Evolutionary conservation across 1,140 invertebrate genomes (phyloP), one percentile per base, ranked within the genome.

Genomic region (Halesus radiatus): DNA sequence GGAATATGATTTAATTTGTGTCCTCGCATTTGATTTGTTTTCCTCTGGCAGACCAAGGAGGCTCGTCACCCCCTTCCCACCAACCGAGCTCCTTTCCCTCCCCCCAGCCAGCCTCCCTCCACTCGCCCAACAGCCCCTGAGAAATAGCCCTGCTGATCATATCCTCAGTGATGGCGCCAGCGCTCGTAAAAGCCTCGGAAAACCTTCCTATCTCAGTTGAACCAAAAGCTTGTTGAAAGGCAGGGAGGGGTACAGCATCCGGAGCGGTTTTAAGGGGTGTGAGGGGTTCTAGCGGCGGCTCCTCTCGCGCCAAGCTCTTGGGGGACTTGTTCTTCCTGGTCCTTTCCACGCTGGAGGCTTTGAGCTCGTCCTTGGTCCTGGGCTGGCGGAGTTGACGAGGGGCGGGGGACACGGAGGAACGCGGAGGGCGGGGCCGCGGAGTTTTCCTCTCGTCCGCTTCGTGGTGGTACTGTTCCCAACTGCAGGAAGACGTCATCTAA

Each of bases 181-280:
- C 52, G 16, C 80, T 58, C 3, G 66, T 88, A 82, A 92, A 92
- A 13, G 90, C 90, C 80, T 91, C 91, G 5, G 91, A 91, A 83
- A 94, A 95, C 75, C 92, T 91, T 26, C 94, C 94, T 74, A 95
- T 95, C 86, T 94, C 94, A 26, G 94, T 95, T 1, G 93, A 94
- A 16, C 94, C 94, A 84, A 95, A 95, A 0, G 94, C 93, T 85
- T 95, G 94, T 81, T 94, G 93, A 79, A 95, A 95, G 1, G 93
- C 94, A 0, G 94, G 94, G 58, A 95, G 85, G 15, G 93, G 93
- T 37, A 89, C 73, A 6, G 79, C 60, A 1, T 76, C 73, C 3
- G 73, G 26, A 1, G 15, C 13, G 0, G 79, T 45, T 29, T 50
- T 54, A 20, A 68, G 18, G 7, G 76, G 23, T 7, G 58, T 58